Conservation (phyloP, 2,888 invertebrate genomes). For the Merodon equestris region DNA sequence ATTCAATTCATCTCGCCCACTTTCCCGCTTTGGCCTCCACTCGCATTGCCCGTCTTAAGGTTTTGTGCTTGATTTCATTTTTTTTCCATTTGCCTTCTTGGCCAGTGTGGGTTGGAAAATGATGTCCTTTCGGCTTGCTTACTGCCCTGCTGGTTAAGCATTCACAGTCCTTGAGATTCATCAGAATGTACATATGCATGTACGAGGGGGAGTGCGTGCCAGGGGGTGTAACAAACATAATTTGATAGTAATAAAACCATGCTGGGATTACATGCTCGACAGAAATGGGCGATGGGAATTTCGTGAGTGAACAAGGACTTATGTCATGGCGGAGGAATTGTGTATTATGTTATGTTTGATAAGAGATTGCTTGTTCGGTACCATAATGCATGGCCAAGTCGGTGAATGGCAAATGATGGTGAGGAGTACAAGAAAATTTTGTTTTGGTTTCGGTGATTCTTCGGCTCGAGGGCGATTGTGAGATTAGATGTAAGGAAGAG, state of each 20-base stretch:
- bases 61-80: not conserved
- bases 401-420: conserved; percentile 10
- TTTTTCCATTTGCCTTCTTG: conserved; percentile 3
- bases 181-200: too few species aligned
- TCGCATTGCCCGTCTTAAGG: not conserved
- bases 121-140: conserved; percentile 16
- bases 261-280: conserved; percentile 37
- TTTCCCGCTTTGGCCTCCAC: not conserved
- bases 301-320: not conserved
- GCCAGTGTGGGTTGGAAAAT: conserved; percentile 5
- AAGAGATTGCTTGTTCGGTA: conserved; percentile 22
- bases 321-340: conserved; percentile 11
- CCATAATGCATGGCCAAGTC: conserved; percentile 15
- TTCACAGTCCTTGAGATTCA: not conserved
- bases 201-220: conserved; percentile 10
- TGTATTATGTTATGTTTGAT: conserved; percentile 34
- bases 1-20: conserved; percentile 31
- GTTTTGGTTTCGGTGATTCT: not conserved
- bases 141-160: conserved; percentile 27
- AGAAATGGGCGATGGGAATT: not conserved
- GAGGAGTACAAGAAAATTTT: conserved; percentile 5
- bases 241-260: conserved; percentile 52
- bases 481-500: conserved; percentile 5
- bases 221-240: conserved; percentile 36
- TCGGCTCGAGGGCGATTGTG: conserved; percentile 1